These are phyloP conservation scores for Neotoxoptera formosana DNA, from an alignment of 1,140 invertebrate genomes.

Conservation along the genomic window DNA sequence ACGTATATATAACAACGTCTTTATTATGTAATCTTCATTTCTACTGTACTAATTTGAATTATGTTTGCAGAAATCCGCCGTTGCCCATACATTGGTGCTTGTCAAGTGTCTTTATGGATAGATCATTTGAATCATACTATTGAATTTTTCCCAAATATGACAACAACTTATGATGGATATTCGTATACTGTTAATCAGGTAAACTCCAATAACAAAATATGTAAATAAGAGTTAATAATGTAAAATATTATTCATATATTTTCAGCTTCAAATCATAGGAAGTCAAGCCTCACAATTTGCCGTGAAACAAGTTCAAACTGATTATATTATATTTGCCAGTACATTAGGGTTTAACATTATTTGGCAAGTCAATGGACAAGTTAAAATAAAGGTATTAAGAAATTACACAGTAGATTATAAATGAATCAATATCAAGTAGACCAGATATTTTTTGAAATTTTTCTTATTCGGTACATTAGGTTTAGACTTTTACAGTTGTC, in stretches of 20 bases:
- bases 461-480: neutral
- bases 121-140: conserved; percentile 68
- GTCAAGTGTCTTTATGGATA: conserved; percentile 69
- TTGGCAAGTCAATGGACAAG: conserved; percentile 73
- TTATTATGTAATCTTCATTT: neutral
- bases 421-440: neutral
- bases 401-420: neutral
- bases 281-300: conserved; percentile 72
- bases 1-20: conserved; percentile 64
- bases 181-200: conserved; percentile 74
- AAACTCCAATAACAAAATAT: conserved; percentile 20
- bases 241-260: conserved; percentile 43
- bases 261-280: conserved; percentile 69
- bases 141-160: conserved; percentile 71
- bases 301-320: conserved; percentile 73
- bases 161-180: conserved; percentile 72
- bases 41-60: neutral
- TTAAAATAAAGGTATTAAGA: conserved; percentile 72
- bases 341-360: conserved; percentile 75
- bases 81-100: conserved; percentile 67
- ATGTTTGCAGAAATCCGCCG: conserved; percentile 70
- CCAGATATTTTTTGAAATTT: neutral
- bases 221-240: neutral
- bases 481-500: neutral
- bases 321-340: conserved; percentile 72